Conservation (phyloP, 30 jellyfish, hydroid and myxozoan genomes). For the Clytia hemisphaerica region DNA sequence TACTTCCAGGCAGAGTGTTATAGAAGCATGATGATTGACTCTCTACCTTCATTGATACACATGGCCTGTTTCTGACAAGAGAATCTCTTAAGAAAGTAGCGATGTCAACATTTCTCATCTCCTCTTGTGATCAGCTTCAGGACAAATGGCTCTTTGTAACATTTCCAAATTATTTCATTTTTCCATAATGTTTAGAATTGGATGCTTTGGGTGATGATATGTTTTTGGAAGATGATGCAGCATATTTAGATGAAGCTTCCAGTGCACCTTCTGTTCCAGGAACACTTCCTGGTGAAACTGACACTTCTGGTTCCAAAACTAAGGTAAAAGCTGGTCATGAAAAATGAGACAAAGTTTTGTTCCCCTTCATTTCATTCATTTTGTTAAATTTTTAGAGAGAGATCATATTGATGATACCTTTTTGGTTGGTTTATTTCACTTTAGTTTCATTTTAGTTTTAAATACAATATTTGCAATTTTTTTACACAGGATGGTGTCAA, state of each 20-base stretch:
- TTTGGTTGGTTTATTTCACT: background rate
- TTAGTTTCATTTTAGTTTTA: no score
- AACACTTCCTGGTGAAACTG: slow-evolving; percentile 71
- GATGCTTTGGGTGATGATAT: slow-evolving; percentile 82
- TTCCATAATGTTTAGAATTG: no score
- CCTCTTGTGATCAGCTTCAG: no score
- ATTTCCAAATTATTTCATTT: no score
- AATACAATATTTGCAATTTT: no score
- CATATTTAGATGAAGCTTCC: slow-evolving; percentile 90
- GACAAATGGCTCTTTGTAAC: background rate
- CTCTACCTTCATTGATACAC: no score
- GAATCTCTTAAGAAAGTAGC: no score
- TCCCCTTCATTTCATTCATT: background rate
- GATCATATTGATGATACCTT: background rate
- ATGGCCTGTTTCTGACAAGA: no score
- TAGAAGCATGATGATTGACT: no score
- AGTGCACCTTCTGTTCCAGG: slow-evolving; percentile 96
- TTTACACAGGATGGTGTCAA: slow-evolving; percentile 83
- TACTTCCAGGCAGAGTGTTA: no score
- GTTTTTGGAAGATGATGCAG: slow-evolving; percentile 87
- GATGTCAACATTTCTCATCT: no score
- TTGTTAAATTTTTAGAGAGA: background rate
- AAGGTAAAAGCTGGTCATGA: slow-evolving; percentile 38
- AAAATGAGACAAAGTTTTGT: background rate
- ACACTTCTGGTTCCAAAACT: slow-evolving; percentile 58